phyloP scores from a whole-genome alignment of 2,113 vertebrate species.

The Empidonax alnorum region DNA sequence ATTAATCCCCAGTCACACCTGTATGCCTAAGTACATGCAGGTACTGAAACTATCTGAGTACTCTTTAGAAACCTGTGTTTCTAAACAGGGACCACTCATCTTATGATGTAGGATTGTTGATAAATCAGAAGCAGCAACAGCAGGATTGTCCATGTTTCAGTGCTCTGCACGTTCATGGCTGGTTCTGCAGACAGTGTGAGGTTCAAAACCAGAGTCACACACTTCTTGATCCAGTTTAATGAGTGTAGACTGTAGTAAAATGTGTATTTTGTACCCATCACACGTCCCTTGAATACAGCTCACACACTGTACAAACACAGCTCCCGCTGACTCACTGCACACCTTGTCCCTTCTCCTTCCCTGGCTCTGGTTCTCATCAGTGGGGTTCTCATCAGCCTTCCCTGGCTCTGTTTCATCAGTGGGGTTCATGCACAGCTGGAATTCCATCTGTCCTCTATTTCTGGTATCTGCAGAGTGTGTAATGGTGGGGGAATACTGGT shows the following conservation, averaged over 20 bases:
- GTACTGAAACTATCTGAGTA: neutral
- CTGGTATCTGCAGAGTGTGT: neutral
- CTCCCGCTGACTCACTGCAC: fast-evolving
- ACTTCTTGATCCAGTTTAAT: neutral
- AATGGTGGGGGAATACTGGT: neutral
- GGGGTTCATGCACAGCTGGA: neutral
- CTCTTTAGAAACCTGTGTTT: neutral
- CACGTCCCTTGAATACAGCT: neutral
- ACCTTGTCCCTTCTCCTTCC: neutral
- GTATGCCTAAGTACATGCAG: neutral
- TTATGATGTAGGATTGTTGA: neutral
- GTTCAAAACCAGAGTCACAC: neutral
- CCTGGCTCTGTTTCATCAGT: fast-evolving
- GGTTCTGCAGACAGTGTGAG: neutral
- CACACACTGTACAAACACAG: fast-evolving
- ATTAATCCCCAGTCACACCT: neutral
- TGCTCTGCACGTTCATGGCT: fast-evolving
- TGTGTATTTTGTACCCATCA: neutral
- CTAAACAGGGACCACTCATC: fast-evolving
- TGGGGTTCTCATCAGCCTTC: neutral
- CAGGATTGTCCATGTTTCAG: neutral
- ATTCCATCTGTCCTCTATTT: neutral
- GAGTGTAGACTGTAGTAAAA: too few species aligned
- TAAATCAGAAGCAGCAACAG: fast-evolving
- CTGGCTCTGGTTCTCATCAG: fast-evolving